These are phyloP conservation scores for Acronicta aceris DNA, from an alignment of 2,888 invertebrate species.

Conservation along the genomic window DNA sequence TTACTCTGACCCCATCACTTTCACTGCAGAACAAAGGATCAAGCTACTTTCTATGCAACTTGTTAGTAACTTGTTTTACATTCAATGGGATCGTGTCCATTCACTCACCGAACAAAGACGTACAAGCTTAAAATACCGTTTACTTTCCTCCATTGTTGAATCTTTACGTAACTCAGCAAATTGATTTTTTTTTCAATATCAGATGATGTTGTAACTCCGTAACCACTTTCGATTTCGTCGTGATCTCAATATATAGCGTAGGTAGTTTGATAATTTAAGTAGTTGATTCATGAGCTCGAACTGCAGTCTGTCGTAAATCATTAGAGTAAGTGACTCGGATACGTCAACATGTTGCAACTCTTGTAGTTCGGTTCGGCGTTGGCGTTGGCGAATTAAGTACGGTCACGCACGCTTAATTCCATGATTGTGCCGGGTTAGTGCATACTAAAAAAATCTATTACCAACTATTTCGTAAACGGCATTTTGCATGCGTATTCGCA, in stretches of 20 bases:
- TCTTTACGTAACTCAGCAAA: constrained; percentile 51
- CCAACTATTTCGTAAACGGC: constrained; percentile 47
- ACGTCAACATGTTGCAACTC: constrained; percentile 41
- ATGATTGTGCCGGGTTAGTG: constrained; percentile 46
- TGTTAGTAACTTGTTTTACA: constrained; percentile 66
- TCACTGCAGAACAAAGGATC: constrained; percentile 79
- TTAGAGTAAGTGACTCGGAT: constrained; percentile 29
- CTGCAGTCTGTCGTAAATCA: constrained; percentile 18
- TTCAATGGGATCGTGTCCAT: constrained; percentile 66
- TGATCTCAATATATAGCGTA: constrained; percentile 22
- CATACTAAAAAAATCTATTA: constrained; percentile 47
- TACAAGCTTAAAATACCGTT: constrained; percentile 21
- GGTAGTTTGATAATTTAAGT: constrained; percentile 12
- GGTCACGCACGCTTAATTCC: constrained; percentile 55
- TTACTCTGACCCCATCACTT: constrained; percentile 69
- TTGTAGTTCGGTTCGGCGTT: constrained; percentile 25
- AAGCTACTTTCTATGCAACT: constrained; percentile 71
- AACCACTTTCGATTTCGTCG: constrained; percentile 48
- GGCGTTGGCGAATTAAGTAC: constrained; percentile 49
- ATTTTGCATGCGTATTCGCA: constrained; percentile 40
- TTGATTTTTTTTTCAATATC: constrained; percentile 13
- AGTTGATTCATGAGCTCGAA: constrained; percentile 21
- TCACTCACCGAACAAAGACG: constrained; percentile 43
- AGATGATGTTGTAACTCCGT: constrained; percentile 39
- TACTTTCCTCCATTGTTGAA: constrained; percentile 61